A percentile compares a stretch with the other conserved stretches of the same genome.
These are phyloP conservation scores for Philhelius pedissequus DNA, from an alignment of 2,888 invertebrate species.

Conservation along the genomic window DNA sequence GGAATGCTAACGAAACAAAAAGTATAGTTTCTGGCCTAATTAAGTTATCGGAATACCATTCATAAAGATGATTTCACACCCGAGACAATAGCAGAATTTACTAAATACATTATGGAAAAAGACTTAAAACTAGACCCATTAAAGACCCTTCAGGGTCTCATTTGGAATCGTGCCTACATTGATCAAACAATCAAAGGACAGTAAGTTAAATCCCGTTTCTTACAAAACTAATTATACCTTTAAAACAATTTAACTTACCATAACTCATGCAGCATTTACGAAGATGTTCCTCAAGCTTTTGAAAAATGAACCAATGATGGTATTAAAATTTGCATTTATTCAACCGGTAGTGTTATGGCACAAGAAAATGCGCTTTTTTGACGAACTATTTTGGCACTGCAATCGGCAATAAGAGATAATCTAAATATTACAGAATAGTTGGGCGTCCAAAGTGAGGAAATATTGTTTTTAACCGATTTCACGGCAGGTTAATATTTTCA, in stretches of 20 bases:
- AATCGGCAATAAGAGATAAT: constrained; percentile 89
- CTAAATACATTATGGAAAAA: constrained; percentile 89
- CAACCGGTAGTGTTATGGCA: constrained; percentile 94
- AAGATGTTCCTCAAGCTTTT: constrained; percentile 89
- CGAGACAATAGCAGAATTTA: constrained; percentile 84
- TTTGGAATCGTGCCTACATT: constrained; percentile 92
- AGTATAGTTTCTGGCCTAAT: constrained; percentile 84
- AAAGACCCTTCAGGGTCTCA: constrained; percentile 93
- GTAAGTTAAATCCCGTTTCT: constrained; percentile 82
- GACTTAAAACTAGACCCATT: constrained; percentile 89
- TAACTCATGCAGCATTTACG: constrained; percentile 88
- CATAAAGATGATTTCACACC: constrained; percentile 77
- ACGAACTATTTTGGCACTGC: constrained; percentile 92
- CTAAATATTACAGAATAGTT: constrained; percentile 85
- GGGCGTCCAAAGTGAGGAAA: constrained; percentile 81
- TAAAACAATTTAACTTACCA: not conserved
- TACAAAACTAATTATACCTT: not conserved
- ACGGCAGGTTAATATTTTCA: constrained; percentile 82
- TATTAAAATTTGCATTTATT: constrained; percentile 90
- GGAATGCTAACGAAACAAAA: constrained; percentile 85
- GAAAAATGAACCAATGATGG: constrained; percentile 85
- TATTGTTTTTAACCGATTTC: constrained; percentile 93
- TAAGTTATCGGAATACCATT: constrained; percentile 78
- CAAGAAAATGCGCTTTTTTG: constrained; percentile 91
- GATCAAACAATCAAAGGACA: constrained; percentile 90